Conservation (phyloP, 2,113 vertebrate species). For the Myotis yumanensis region DNA sequence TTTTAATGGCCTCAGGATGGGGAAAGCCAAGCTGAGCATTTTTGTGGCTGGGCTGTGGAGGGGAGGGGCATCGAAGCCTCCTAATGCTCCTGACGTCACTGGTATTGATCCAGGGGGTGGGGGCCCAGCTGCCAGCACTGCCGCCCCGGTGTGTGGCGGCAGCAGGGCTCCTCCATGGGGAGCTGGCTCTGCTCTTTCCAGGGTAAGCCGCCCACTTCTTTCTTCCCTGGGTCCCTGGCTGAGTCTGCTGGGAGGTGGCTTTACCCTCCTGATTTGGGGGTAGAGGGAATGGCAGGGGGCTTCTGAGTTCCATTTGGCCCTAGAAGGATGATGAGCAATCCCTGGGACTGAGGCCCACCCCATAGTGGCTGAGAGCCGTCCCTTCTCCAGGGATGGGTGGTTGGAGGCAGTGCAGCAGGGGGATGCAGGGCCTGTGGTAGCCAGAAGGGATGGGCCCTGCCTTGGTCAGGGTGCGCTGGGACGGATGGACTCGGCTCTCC, state of each 20-base stretch:
- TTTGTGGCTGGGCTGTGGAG: neutral
- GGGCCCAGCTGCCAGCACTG: neutral
- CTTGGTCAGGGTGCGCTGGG: neutral
- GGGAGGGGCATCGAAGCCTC: neutral
- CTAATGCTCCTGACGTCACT: neutral
- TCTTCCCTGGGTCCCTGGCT: neutral
- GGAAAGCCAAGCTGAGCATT: conserved; percentile 9
- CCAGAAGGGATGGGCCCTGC: neutral
- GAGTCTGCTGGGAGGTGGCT: neutral
- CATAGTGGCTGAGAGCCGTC: neutral
- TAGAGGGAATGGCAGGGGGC: fast-evolving
- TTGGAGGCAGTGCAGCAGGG: neutral
- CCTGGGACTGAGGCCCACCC: neutral
- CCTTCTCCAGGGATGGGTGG: neutral
- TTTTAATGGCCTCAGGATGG: conserved; percentile 39
- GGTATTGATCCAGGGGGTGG: neutral
- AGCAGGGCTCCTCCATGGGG: conserved; percentile 63
- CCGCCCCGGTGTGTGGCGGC: neutral
- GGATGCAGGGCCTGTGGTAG: neutral
- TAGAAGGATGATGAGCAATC: neutral
- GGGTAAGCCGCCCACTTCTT: neutral
- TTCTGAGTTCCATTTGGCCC: neutral
- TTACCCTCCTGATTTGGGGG: neutral
- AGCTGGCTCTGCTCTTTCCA: conserved; percentile 65
- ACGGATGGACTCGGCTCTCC: neutral